These are phyloP conservation scores for Fundulus diaphanus DNA, from an alignment of 2,797 vertebrate genomes.

Conservation along the genomic window DNA sequence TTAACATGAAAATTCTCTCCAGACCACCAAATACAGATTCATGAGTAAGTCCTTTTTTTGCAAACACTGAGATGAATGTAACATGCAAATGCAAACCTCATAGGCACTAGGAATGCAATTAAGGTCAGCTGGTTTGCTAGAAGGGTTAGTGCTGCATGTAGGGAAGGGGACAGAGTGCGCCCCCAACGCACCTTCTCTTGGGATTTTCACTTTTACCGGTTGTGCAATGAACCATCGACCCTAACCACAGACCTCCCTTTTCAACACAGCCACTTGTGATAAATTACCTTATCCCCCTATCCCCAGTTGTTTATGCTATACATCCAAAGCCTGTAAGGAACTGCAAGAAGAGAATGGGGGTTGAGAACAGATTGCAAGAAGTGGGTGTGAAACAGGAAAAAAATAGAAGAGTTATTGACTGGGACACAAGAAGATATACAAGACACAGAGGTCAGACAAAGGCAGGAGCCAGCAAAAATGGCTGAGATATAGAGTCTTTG, in stretches of 20 bases:
- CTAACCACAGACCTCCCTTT: constrained; percentile 55
- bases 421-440: constrained; percentile 40
- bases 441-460: constrained; percentile 43
- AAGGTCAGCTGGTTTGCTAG: constrained; percentile 52
- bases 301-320: constrained; percentile 57
- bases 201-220: constrained; percentile 53
- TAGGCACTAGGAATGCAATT: constrained; percentile 57
- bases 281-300: constrained; percentile 68
- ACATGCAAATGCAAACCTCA: constrained; percentile 46
- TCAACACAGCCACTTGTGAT: constrained; percentile 68
- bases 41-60: constrained; percentile 11
- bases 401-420: constrained; percentile 41
- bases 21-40: constrained; percentile 6
- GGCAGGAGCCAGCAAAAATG: constrained; percentile 12
- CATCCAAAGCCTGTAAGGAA: constrained; percentile 54
- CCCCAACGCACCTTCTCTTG: constrained; percentile 54
- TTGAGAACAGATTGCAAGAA: constrained; percentile 34
- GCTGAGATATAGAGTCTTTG: neutral
- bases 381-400: constrained; percentile 17
- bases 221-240: constrained; percentile 65
- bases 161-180: constrained; percentile 43
- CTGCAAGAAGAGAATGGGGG: constrained; percentile 27
- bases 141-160: constrained; percentile 49
- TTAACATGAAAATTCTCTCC: neutral
- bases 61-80: constrained; percentile 24